Conservation (phyloP, 2,888 invertebrate genomes). For the Agrotis exclamationis region DNA sequence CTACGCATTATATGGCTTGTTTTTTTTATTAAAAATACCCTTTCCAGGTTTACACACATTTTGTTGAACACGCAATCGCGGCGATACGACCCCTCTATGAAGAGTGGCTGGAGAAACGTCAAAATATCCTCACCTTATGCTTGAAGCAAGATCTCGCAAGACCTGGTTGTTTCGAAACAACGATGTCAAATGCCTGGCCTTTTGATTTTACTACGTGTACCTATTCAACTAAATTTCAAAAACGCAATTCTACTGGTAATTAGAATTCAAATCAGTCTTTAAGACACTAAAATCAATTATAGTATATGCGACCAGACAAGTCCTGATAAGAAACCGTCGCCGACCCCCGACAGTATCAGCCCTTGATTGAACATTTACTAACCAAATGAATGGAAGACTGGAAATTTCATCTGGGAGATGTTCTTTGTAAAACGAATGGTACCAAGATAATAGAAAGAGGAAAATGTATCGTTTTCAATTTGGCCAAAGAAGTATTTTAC, state of each 20-base stretch:
- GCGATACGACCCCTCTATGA: too few species aligned
- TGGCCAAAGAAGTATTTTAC: constrained; percentile 11
- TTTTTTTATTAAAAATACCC: too few species aligned
- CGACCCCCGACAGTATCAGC: constrained; percentile 34
- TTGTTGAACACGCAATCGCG: too few species aligned
- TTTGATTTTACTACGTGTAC: background rate
- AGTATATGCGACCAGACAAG: constrained; percentile 2
- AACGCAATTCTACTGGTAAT: background rate
- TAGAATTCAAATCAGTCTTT: background rate
- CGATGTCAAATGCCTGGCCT: too few species aligned
- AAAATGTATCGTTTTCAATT: constrained; percentile 37
- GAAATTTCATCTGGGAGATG: constrained; percentile 30
- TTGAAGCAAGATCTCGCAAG: too few species aligned
- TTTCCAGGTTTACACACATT: too few species aligned
- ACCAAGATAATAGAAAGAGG: constrained; percentile 25
- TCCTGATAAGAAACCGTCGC: constrained; percentile 26
- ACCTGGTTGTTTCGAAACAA: too few species aligned
- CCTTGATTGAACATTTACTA: constrained; percentile 43
- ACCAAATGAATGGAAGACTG: constrained; percentile 28
- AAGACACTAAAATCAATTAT: constrained; percentile 23
- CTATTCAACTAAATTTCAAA: background rate
- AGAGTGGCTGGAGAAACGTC: too few species aligned
- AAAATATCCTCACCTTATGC: too few species aligned
- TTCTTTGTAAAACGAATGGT: constrained; percentile 34
- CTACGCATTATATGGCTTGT: too few species aligned